Evolutionary conservation across 2,113 vertebrate species (phyloP).

Genomic region (Gobiocypris rarus): DNA sequence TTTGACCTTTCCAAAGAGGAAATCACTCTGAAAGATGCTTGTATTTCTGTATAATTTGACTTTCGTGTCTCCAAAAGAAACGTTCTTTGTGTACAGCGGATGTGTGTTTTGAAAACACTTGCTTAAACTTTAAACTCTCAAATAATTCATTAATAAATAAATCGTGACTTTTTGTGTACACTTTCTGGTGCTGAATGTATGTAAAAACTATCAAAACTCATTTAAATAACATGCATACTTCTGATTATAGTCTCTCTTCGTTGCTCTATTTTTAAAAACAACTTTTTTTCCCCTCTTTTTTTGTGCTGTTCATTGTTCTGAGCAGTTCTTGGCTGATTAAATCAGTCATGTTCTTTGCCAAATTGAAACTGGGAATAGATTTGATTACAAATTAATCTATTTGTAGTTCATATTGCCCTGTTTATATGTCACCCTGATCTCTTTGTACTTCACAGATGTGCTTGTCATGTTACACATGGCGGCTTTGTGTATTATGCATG

Average conservation of each 20-base stretch:
- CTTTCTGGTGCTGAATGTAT: background rate
- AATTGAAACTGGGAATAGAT: conserved; percentile 16
- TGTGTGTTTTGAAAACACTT: background rate
- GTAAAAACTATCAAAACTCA: background rate
- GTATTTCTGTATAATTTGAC: background rate
- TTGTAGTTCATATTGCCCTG: background rate
- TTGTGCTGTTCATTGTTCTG: background rate
- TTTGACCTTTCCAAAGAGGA: conserved; percentile 28
- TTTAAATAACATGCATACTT: background rate
- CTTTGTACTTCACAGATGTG: conserved; percentile 20
- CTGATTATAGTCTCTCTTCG: background rate
- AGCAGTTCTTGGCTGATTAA: background rate
- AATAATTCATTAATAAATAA: background rate
- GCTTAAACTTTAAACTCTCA: background rate
- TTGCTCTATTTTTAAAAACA: background rate
- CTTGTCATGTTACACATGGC: background rate
- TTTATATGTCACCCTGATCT: conserved; percentile 11
- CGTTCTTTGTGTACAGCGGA: background rate
- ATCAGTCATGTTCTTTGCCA: conserved; percentile 21
- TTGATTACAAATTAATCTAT: conserved; percentile 16
- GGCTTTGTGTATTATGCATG: conserved; percentile 18
- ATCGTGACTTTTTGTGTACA: background rate
- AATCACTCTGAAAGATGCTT: background rate
- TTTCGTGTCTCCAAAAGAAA: background rate
- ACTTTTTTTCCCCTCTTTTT: background rate